A percentile compares a stretch with the other conserved stretches of the same genome.
These are phyloP conservation scores for Garra rufa DNA, from an alignment of 2,113 vertebrate genomes.

Conservation along the genomic window DNA sequence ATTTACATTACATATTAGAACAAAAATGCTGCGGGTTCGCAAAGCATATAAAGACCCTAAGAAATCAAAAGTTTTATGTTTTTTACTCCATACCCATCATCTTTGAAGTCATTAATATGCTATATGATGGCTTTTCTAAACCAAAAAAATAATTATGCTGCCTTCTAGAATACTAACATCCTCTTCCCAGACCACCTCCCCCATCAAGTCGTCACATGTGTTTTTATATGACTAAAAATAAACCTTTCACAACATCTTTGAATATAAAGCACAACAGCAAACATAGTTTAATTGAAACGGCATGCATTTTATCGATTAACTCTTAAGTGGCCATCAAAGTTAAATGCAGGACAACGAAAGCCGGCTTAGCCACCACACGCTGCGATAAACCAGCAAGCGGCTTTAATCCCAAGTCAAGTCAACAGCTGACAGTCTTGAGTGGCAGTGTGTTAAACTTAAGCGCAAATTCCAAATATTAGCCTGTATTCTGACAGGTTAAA, in stretches of 20 bases:
- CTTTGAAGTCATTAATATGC: background rate
- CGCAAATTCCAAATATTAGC: conserved; percentile 46
- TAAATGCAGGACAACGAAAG: conserved; percentile 7
- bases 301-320: background rate
- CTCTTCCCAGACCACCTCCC: background rate
- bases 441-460: background rate
- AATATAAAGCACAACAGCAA: background rate
- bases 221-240: background rate
- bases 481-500: conserved; percentile 39
- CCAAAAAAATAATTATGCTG: background rate
- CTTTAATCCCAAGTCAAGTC: conserved; percentile 22
- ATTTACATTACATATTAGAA: background rate
- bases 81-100: background rate
- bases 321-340: background rate
- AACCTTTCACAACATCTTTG: background rate
- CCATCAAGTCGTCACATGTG: too few species aligned
- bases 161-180: background rate
- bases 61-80: too few species aligned
- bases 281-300: background rate
- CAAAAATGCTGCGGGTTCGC: background rate
- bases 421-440: conserved; percentile 40
- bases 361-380: conserved; percentile 21
- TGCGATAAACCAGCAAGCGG: conserved; percentile 22
- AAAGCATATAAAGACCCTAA: too few species aligned
- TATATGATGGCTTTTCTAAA: background rate